These are phyloP conservation scores for Varecia variegata DNA, from an alignment of 2,797 vertebrate genomes.

Conservation along the genomic window DNA sequence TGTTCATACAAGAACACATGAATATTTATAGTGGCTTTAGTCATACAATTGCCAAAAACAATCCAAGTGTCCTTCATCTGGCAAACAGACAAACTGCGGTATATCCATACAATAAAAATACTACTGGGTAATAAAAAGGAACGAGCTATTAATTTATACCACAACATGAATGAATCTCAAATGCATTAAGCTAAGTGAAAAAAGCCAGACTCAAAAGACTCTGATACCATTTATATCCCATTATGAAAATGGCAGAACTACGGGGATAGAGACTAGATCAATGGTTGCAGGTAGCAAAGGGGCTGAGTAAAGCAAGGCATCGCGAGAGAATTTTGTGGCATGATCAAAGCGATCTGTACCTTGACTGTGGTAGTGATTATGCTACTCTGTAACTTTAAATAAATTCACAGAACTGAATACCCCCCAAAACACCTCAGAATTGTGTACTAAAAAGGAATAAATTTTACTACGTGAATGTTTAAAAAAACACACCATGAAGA, in stretches of 20 bases:
- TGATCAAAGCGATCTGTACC: neutral
- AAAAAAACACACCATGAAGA: neutral
- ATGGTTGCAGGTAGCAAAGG: neutral
- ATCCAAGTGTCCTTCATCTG: neutral
- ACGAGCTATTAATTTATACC: neutral
- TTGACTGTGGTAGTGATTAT: neutral
- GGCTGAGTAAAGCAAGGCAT: neutral
- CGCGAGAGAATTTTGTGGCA: neutral
- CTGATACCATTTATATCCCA: neutral
- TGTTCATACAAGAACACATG: neutral
- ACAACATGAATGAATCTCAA: too few relatives aligned
- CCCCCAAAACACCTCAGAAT: neutral
- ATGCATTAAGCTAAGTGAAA: neutral
- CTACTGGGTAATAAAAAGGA: neutral
- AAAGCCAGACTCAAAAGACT: neutral
- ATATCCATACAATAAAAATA: neutral
- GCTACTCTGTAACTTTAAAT: neutral
- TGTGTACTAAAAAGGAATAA: neutral
- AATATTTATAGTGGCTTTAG: neutral
- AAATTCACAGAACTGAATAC: neutral
- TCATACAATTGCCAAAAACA: neutral
- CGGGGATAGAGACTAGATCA: neutral
- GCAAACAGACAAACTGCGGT: neutral
- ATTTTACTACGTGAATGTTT: neutral
- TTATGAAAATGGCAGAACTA: neutral